Percentiles rank a stretch among this genome's conserved stretches.
Evolutionary conservation across 2,797 vertebrate species (phyloP).

Genomic region (Lacerta bilineata): DNA sequence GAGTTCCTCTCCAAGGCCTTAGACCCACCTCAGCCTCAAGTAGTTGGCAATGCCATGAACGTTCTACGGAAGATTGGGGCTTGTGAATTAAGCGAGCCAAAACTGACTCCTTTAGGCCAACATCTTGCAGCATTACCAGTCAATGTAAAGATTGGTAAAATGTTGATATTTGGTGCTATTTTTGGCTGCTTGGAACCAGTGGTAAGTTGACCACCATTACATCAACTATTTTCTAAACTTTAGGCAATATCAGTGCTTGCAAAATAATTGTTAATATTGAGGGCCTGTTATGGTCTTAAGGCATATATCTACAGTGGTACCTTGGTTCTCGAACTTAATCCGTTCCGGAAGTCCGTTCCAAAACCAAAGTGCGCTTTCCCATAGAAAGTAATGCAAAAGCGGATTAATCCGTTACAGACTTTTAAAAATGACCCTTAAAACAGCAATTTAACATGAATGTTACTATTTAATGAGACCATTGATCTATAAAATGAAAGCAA

Average conservation of each 20-base stretch:
- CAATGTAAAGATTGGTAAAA: slow-evolving; percentile 98
- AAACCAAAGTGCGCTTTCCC: no score
- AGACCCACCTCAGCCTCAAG: slow-evolving; percentile 93
- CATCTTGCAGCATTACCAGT: slow-evolving; percentile 95
- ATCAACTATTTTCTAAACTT: background rate
- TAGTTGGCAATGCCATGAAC: slow-evolving; percentile 93
- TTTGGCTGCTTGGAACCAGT: slow-evolving; percentile 95
- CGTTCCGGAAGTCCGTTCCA: no score
- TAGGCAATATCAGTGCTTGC: background rate
- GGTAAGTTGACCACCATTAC: slow-evolving; percentile 78
- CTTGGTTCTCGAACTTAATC: no score
- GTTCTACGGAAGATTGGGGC: slow-evolving; percentile 93
- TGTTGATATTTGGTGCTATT: slow-evolving; percentile 97
- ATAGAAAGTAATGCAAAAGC: no score
- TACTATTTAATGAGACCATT: no score
- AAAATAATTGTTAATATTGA: background rate
- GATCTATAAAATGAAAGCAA: no score
- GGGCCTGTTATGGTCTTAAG: background rate
- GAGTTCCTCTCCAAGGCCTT: slow-evolving; percentile 92
- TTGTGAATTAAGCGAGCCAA: slow-evolving; percentile 85
- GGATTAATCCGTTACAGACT: no score
- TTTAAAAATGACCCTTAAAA: no score
- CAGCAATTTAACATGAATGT: no score
- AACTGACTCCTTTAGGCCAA: slow-evolving; percentile 92
- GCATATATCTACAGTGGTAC: no score